Conservation (phyloP, 2,797 vertebrate species). For the Dipus sagitta region DNA sequence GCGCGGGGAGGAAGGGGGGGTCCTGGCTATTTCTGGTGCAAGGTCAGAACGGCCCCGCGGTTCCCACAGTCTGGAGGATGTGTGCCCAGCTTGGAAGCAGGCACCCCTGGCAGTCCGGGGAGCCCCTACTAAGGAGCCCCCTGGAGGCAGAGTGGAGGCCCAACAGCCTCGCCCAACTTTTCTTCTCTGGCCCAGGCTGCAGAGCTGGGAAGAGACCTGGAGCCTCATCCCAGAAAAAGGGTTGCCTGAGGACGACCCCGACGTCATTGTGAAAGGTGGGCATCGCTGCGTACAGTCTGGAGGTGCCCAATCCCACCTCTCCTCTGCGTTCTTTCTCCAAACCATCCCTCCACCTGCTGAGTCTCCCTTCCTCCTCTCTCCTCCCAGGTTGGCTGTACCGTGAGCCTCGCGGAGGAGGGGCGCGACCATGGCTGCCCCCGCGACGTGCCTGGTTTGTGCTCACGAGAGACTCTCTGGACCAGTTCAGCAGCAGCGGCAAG, state of each 20-base stretch:
- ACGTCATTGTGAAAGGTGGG: slow-evolving; percentile 94
- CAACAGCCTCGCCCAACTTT: background rate
- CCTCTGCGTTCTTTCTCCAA: background rate
- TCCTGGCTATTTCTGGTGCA: slow-evolving; percentile 85
- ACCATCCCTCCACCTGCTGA: background rate
- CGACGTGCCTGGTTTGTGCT: slow-evolving; percentile 98
- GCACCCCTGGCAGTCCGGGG: slow-evolving; percentile 27
- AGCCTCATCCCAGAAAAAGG: slow-evolving; percentile 94
- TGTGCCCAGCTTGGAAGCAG: slow-evolving; percentile 40
- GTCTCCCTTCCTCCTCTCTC: background rate
- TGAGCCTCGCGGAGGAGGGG: slow-evolving; percentile 89
- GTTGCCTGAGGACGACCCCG: slow-evolving; percentile 92
- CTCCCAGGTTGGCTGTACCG: slow-evolving; percentile 94
- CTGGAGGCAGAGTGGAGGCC: slow-evolving; percentile 35
- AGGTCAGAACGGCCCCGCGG: slow-evolving; percentile 73
- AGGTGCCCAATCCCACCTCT: background rate
- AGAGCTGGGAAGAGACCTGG: slow-evolving; percentile 93
- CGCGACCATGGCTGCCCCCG: slow-evolving; percentile 94
- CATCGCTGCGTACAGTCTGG: background rate
- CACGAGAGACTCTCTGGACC: slow-evolving; percentile 95
- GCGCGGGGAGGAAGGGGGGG: slow-evolving; percentile 78
- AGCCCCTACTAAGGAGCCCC: slow-evolving; percentile 50
- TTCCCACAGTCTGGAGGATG: slow-evolving; percentile 85
- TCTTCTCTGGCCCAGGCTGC: slow-evolving; percentile 82
- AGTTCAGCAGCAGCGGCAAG: slow-evolving; percentile 93